Percentiles rank a stretch among this genome's conserved stretches.
Evolutionary conservation across 2,797 vertebrate species (phyloP).

Genomic region (Sebastes kiyomatsui): DNA sequence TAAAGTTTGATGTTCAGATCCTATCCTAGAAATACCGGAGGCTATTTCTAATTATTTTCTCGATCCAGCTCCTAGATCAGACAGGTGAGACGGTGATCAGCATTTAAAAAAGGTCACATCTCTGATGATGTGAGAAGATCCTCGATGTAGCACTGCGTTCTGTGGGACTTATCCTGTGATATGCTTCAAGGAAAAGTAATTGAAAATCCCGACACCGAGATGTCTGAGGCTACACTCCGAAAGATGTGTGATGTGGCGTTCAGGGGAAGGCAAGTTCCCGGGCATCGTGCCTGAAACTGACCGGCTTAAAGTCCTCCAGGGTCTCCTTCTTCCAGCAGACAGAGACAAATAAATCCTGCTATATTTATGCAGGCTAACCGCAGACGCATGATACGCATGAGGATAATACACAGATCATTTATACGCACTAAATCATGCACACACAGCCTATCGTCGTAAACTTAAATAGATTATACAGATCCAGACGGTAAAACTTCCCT

Average conservation of each 20-base stretch:
- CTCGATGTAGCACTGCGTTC: not conserved
- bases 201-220: constrained; percentile 15
- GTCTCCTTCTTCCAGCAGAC: constrained; percentile 12
- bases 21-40: not conserved
- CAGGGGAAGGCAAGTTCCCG: not conserved
- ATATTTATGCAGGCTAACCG: constrained; percentile 1
- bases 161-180: not conserved
- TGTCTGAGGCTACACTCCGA: not conserved
- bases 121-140: not conserved
- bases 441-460: not conserved
- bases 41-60: not conserved
- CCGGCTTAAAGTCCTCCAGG: constrained; percentile 12
- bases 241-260: constrained; percentile 13
- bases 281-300: not conserved
- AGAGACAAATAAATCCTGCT: constrained; percentile 26
- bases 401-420: constrained; percentile 36
- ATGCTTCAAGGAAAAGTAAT: constrained; percentile 13
- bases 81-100: not conserved
- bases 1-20: not conserved
- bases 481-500: constrained; percentile 7
- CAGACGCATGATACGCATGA: constrained; percentile 25
- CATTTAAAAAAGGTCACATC: constrained; percentile 13
- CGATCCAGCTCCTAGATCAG: not conserved
- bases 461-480: constrained; percentile 8
- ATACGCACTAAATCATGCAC: constrained; percentile 16